A percentile compares a stretch with the other conserved stretches of the same genome.
Conservation (phyloP, 1,140 invertebrate species). For the Ceratosolen solmsi region DNA sequence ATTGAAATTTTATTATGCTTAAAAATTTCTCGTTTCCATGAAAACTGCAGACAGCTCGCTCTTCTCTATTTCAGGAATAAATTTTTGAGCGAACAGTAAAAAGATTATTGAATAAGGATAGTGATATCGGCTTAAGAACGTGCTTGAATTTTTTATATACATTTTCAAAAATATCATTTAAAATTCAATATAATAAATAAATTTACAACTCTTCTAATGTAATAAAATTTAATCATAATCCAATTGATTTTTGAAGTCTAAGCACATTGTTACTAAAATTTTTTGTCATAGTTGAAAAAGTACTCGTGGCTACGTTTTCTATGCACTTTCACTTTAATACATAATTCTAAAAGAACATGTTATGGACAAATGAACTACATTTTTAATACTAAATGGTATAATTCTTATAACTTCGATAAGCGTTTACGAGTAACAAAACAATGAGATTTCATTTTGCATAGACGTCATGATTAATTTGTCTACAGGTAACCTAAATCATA, state of each 20-base stretch:
- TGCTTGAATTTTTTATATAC: background rate
- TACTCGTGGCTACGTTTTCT: too few species aligned
- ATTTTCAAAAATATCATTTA: background rate
- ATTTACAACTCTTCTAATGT: background rate
- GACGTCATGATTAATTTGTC: background rate
- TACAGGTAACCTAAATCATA: background rate
- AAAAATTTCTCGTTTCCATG: background rate
- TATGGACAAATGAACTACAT: background rate
- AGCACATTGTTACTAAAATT: background rate
- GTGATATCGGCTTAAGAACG: background rate
- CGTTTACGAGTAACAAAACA: background rate
- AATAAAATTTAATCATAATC: background rate
- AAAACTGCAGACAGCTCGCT: background rate
- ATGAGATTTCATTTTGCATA: conserved; percentile 16
- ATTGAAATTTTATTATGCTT: background rate
- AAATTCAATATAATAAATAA: background rate
- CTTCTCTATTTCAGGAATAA: background rate
- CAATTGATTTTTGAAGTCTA: background rate
- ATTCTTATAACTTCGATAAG: conserved; percentile 8
- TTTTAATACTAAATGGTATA: conserved; percentile 32
- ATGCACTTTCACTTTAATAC: too few species aligned
- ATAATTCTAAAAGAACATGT: too few species aligned
- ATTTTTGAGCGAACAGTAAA: background rate
- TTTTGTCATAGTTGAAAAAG: background rate
- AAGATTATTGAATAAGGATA: background rate